These are phyloP conservation scores for Cecropterus lyciades DNA, from an alignment of 1,140 invertebrate genomes.

Conservation along the genomic window DNA sequence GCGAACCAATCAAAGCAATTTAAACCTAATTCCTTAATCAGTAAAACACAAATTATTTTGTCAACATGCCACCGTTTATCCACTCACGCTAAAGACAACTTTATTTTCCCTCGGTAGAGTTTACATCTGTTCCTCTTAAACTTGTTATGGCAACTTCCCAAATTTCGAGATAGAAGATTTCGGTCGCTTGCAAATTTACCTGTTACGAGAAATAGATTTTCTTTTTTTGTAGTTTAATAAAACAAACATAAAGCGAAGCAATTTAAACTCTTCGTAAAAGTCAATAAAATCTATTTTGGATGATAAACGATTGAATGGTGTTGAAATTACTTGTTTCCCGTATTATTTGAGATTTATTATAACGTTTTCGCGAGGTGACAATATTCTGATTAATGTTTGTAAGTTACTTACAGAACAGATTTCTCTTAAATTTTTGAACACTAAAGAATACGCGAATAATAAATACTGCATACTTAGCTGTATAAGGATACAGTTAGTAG, in stretches of 20 bases:
- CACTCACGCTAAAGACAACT: neutral
- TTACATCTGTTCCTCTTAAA: constrained; percentile 3
- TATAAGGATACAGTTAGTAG: no score
- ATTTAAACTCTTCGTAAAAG: constrained; percentile 19
- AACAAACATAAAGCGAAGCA: constrained; percentile 16
- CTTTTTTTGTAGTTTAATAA: constrained; percentile 35
- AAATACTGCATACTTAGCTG: no score
- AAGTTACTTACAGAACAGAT: no score
- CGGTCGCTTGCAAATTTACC: constrained; percentile 59
- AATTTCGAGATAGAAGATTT: constrained; percentile 31
- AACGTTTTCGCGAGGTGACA: no score
- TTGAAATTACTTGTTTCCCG: neutral
- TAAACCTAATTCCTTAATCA: neutral
- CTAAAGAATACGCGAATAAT: no score
- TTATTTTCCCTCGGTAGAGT: neutral
- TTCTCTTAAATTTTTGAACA: no score
- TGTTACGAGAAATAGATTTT: constrained; percentile 44
- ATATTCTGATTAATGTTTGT: no score
- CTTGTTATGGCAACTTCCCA: constrained; percentile 40
- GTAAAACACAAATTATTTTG: constrained; percentile 10
- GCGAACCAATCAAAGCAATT: constrained; percentile 2
- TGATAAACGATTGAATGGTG: neutral
- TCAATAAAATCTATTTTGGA: constrained; percentile 6
- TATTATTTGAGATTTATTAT: neutral
- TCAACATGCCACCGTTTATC: neutral